Percentiles rank a stretch among this genome's conserved stretches.
Conservation (phyloP, 1,140 invertebrate genomes). For the Maconellicoccus hirsutus region DNA sequence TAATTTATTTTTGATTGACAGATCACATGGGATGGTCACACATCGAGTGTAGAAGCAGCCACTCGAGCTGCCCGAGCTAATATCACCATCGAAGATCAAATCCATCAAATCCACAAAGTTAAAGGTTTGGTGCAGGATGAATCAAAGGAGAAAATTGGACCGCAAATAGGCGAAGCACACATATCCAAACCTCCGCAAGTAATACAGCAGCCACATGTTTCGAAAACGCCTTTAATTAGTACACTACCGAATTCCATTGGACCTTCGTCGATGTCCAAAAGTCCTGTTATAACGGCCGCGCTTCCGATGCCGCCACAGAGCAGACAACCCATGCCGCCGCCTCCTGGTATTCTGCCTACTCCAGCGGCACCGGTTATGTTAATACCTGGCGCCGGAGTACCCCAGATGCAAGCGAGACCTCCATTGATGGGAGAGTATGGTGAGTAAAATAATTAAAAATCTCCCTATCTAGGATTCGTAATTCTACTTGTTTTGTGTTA, state of each 20-base stretch:
- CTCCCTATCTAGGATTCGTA: too few relatives aligned
- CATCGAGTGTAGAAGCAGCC: constrained; percentile 82
- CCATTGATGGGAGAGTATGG: background rate
- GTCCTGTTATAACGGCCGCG: constrained; percentile 40
- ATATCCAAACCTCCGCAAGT: constrained; percentile 30
- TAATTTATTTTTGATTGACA: constrained; percentile 31
- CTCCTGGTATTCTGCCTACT: constrained; percentile 15
- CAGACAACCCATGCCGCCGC: background rate
- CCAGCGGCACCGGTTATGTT: background rate
- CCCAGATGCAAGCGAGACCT: background rate
- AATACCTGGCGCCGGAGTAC: background rate
- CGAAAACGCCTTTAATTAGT: constrained; percentile 29
- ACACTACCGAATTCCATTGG: constrained; percentile 27
- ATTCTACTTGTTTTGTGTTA: too few relatives aligned
- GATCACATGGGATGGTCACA: constrained; percentile 97
- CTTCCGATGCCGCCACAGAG: constrained; percentile 39
- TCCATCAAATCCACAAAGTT: constrained; percentile 91
- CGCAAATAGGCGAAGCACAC: constrained; percentile 40
- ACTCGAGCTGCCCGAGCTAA: constrained; percentile 84
- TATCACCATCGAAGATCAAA: constrained; percentile 92
- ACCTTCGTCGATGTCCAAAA: constrained; percentile 44
- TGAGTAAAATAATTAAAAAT: background rate
- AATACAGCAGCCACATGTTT: constrained; percentile 31
- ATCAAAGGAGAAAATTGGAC: constrained; percentile 84
- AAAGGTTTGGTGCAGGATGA: constrained; percentile 87